Evolutionary conservation across 2,888 invertebrate species (phyloP), one percentile per base, ranked within the genome.

Genomic region (Smittia sp.): DNA sequence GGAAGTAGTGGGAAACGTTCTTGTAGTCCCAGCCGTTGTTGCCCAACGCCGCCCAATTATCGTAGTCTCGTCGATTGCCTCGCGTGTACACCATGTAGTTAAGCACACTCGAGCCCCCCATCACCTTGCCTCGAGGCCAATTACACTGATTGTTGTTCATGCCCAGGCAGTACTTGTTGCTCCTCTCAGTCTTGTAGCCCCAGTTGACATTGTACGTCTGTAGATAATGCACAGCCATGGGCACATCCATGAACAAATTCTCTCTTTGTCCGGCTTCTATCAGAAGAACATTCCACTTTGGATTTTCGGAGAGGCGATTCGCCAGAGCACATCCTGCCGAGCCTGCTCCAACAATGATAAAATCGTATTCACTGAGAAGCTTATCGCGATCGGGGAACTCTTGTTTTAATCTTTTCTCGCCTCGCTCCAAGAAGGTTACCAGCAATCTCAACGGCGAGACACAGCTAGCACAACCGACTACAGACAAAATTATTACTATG

Each of bases 21-120:
- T 86, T 82, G 84, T 86, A 92, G 67, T 88, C 86, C 92, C 92
- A 92, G 0, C 90, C 91, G 0, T 84, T 80, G 79, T 91, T 90
- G 0, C 91, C 93, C 78, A 88, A 79, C 0, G 83, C 83, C 13
- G 87, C 86, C 94, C 94, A 94, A 2, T 84, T 82, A 78, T 94
- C 89, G 79, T 90, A 94, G 78, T 94, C 93, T 1, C 84, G 81
- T 0, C 85, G 84, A 77, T 88, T 85, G 11, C 91, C 92, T 75
- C 91, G 83, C 0, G 90, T 90, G 77, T 90, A 92, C 77, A 90
- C 88, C 92, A 94, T 92, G 77, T 89, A 89, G 79, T 94, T 94
- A 9, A 93, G 83, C 0, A 90, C 88, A 75, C 90, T 90, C 7
- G 89, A 89, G 1, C 94, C 94, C 4, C 94, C 94, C 79, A 94